Evolutionary conservation across 2,113 vertebrate genomes (phyloP).

Genomic region (Cygnus atratus): DNA sequence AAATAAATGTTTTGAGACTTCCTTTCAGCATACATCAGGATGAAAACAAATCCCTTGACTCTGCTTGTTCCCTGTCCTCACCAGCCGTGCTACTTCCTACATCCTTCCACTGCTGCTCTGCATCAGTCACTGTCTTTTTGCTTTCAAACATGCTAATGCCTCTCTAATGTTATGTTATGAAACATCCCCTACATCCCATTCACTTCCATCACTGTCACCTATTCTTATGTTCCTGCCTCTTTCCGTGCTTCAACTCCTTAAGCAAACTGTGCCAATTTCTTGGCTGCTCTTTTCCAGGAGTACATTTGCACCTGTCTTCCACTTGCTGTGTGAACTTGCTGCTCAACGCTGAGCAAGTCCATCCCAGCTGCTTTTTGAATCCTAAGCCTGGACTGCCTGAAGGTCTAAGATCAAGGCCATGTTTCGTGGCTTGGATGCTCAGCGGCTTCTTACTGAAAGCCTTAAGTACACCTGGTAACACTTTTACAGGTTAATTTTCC

Average conservation of each 20-base stretch:
- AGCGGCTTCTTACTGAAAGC: neutral
- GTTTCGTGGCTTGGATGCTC: neutral
- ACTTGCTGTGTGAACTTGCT: neutral
- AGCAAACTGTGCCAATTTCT: neutral
- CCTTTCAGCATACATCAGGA: neutral
- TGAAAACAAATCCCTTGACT: neutral
- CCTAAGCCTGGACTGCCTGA: neutral
- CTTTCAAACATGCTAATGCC: neutral
- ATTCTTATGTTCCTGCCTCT: neutral
- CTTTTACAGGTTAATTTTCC: neutral
- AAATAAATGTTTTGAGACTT: conserved; percentile 12
- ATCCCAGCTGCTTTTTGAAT: neutral
- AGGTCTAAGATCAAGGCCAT: neutral
- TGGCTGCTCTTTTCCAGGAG: neutral
- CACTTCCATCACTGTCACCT: neutral
- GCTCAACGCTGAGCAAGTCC: neutral
- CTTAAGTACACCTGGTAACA: neutral
- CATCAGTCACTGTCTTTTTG: neutral
- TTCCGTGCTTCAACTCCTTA: neutral
- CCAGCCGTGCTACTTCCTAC: neutral
- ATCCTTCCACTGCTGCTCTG: neutral
- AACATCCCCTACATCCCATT: neutral
- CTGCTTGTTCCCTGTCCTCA: neutral
- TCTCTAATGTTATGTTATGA: neutral
- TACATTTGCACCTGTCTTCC: neutral